Conservation (phyloP, 2,113 vertebrate genomes). For the Monopterus albus region DNA sequence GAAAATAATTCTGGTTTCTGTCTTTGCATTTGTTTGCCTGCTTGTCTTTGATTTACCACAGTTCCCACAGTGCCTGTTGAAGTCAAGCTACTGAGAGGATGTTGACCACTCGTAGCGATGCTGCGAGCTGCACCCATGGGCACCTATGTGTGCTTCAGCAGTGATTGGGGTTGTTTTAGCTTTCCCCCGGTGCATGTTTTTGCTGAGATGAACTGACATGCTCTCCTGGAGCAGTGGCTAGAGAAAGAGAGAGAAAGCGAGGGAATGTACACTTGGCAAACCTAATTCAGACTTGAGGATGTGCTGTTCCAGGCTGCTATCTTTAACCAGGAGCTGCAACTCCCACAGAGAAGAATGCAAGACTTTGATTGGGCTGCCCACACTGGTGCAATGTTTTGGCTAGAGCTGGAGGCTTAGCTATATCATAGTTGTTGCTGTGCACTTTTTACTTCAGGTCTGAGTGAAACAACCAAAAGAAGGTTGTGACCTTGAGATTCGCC, state of each 20-base stretch:
- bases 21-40: slow-evolving; percentile 33
- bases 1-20: slow-evolving; percentile 16
- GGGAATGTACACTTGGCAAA: slow-evolving; percentile 46
- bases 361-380: slow-evolving; percentile 68
- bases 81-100: slow-evolving; percentile 4
- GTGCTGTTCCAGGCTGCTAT: slow-evolving; percentile 49
- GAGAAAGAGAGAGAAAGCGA: slow-evolving; percentile 6
- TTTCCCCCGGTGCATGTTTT: slow-evolving; percentile 20
- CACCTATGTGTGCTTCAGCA: slow-evolving; percentile 1
- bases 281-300: slow-evolving; percentile 63
- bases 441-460: slow-evolving; percentile 49
- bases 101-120: slow-evolving; percentile 13
- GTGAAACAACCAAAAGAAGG: slow-evolving; percentile 44
- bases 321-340: slow-evolving; percentile 60
- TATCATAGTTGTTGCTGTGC: slow-evolving; percentile 48
- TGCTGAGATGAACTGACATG: slow-evolving; percentile 59
- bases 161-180: slow-evolving; percentile 15
- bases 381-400: slow-evolving; percentile 52
- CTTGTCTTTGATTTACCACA: slow-evolving; percentile 39
- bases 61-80: slow-evolving; percentile 19
- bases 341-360: slow-evolving; percentile 55
- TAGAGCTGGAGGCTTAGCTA: slow-evolving; percentile 55
- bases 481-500: slow-evolving; percentile 54
- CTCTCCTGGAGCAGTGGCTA: slow-evolving; percentile 35
- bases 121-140: slow-evolving; percentile 30